These are phyloP conservation scores for Tragelaphus scriptus DNA, from an alignment of 2,113 vertebrate genomes.

Conservation along the genomic window DNA sequence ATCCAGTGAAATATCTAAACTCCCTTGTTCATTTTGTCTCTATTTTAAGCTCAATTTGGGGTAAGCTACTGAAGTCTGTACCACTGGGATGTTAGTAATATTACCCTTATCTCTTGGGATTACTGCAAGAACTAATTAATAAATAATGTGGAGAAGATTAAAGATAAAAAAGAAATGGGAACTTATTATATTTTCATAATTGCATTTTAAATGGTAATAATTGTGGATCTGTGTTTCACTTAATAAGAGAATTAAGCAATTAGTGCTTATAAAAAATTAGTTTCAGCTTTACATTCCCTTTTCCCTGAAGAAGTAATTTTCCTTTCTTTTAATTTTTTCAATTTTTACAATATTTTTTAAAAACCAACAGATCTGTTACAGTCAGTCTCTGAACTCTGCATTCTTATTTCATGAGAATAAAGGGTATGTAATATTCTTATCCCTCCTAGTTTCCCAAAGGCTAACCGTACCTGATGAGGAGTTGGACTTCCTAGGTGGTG, in stretches of 20 bases:
- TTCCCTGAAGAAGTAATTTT: not conserved
- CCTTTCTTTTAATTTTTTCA: not conserved
- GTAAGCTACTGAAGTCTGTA: not conserved
- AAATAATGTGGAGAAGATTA: constrained; percentile 33
- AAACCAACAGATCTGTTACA: not conserved
- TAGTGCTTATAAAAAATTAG: constrained; percentile 5
- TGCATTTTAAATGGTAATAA: constrained; percentile 34
- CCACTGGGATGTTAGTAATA: not conserved
- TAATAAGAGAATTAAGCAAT: constrained; percentile 3
- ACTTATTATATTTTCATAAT: constrained; percentile 44
- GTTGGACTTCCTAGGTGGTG: not conserved
- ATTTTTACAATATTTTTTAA: not conserved
- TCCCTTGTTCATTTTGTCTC: not conserved
- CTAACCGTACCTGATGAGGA: not conserved
- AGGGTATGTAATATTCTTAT: fast-evolving
- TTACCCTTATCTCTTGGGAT: not conserved
- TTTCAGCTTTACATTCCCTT: not conserved
- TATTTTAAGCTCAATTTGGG: not conserved
- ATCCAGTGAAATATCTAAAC: not conserved
- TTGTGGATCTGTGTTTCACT: not conserved
- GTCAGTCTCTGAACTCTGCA: not conserved
- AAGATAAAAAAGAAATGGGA: constrained; percentile 26
- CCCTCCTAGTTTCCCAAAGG: not conserved
- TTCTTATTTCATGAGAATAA: not conserved
- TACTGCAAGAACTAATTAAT: constrained; percentile 42